Base-by-base conservation (phyloP, 2,888 invertebrate genomes). In the Andrena camellia region DNA sequence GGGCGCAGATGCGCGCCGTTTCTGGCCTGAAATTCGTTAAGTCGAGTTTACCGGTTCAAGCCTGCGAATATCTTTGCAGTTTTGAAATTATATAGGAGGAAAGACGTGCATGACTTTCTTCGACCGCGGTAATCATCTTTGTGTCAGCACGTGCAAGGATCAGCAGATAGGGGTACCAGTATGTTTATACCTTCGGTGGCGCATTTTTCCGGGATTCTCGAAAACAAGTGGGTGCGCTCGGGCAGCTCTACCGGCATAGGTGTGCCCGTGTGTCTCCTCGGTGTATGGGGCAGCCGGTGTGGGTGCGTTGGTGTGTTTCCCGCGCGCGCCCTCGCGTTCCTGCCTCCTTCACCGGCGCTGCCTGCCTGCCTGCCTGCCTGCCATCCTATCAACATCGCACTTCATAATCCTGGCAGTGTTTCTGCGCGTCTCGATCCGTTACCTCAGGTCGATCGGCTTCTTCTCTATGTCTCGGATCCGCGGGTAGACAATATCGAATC, bases 331-430 rank as follows among this genome's bases (percentile, higher is more conserved):
- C 84, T 86, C 87, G 83, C 86, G 80, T 76, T 83, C 86, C 85
- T 87, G 87, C 88, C 88, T 84, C 88, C 86, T 89, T 85, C 88
- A 78, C 87, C 86, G 79, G 83, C 86, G 82, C 86, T 83, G 84
- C 81, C 77, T 74, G 74, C 75, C 82, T 83, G 85, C 75, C 82
- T 83, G 85, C 42, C 42, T 17, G 42, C 85, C 79, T 87, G 88
- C 91, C 92, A 91, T 92, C 91, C 89, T 87, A 90, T 91, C 92
- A 90, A 91, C 92, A 92, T 92, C 92, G 92, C 92, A 91, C 92
- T 92, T 92, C 92, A 92, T 92, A 92, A 90, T 89, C 90, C 91
- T 86, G 90, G 89, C 91, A 88, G 90, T 92, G 89, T 92, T 92
- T 92, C 91, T 86, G 89, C 88, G 91, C 90, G 89, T 89, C 90